Evolutionary conservation across 92 coral and sea anemone species (phyloP), one percentile per base, ranked within the genome.

Genomic region (Phenganax stokvisi): DNA sequence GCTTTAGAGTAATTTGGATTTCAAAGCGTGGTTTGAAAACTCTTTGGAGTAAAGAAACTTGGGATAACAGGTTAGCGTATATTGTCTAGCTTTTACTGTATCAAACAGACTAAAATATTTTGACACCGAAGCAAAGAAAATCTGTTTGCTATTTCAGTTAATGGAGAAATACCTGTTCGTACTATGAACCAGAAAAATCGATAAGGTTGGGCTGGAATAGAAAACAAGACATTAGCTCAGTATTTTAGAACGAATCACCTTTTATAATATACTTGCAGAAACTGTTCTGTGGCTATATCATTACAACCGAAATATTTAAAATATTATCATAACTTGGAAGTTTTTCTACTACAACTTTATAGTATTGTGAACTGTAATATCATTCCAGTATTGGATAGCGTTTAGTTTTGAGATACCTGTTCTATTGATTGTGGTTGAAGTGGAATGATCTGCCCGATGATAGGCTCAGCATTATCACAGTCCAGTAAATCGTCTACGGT

Each of bases 401-500:
- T 37, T 37, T 5, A 37, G 47, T 37, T 37, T 37, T 37, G 47
- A 37, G 5, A 66, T 78, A 78, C 82, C 56, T 78, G 72, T 15
- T 30, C 7, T 7, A 78, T 55, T 51, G 82, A 59, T 37, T 62
- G 12, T 30, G 82, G 82, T 78, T 78, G 82, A 29, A 78, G 31
- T 0, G 82, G 82, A 15, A 78, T 61, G 59, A 78, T 53, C 20
- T 78, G 55, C 12, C 57, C 20, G 12, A 61, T 12, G 6, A 44
- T 12, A 1, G 72, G 20, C 1, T 20, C 82, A 9, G 70, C 20
- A 52, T 62, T 29, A 67, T 78, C 82, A 65, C 51, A 61, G 52
- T 78, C 71, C 55, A 78, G 82, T 52, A 78, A 78, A 67, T 78
- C 82, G 17, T 78, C 82, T 17, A 78, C 82, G 56, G 82, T 59